phyloP scores from a whole-genome alignment of 2,888 invertebrate species.

The Xanthia icteritia region DNA sequence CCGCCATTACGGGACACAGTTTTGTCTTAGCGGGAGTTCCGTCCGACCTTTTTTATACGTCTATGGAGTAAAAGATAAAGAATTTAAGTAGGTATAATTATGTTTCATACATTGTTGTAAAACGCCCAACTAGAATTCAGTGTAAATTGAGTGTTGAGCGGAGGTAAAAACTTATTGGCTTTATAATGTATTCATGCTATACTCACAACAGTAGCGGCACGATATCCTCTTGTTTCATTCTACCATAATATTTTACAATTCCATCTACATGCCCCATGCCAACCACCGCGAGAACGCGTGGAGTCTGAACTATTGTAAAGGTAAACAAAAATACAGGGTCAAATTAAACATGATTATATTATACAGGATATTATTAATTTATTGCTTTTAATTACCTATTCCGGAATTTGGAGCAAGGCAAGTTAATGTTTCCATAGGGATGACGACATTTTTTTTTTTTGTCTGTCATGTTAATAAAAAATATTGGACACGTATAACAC shows the following conservation, averaged over 20 bases:
- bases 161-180: neutral
- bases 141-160: neutral
- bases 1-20: too few relatives aligned
- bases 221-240: conserved; percentile 86
- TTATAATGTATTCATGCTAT: conserved; percentile 4
- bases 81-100: neutral
- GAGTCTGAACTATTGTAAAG: conserved; percentile 82
- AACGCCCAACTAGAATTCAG: neutral
- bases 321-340: conserved; percentile 1
- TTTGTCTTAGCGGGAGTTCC: too few relatives aligned
- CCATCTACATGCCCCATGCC: conserved; percentile 99
- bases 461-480: too few relatives aligned
- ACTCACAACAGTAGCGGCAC: conserved; percentile 86
- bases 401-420: neutral
- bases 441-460: too few relatives aligned
- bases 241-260: conserved; percentile 91
- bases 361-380: neutral
- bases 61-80: too few relatives aligned
- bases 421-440: neutral
- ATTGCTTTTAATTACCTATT: neutral
- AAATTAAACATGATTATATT: neutral
- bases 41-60: too few relatives aligned
- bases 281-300: conserved; percentile 97
- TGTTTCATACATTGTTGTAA: neutral
- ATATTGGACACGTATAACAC: too few relatives aligned